These are phyloP conservation scores for Perdix hodgsoniae DNA, from an alignment of 2,797 vertebrate species.

Conservation along the genomic window DNA sequence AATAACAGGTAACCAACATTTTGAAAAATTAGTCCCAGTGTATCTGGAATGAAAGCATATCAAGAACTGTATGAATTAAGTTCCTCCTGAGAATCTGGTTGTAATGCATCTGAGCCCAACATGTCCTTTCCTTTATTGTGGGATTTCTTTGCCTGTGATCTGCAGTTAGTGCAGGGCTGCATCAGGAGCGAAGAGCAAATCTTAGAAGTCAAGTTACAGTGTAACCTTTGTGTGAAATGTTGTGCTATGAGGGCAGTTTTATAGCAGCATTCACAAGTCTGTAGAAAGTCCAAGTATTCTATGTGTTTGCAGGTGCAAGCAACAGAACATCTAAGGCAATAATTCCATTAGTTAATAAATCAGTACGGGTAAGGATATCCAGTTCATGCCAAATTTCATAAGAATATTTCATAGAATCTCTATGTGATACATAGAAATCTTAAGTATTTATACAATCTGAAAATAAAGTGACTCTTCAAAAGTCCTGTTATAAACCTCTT, in stretches of 20 bases:
- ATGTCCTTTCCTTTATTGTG: neutral
- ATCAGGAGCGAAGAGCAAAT: neutral
- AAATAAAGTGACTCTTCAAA: neutral
- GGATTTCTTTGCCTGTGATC: neutral
- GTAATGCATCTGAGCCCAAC: neutral
- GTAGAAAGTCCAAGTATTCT: constrained; percentile 13
- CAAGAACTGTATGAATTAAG: neutral
- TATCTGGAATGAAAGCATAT: neutral
- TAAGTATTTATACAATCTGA: neutral
- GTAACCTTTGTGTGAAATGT: neutral
- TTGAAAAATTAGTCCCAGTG: fast-evolving
- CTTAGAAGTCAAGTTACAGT: neutral
- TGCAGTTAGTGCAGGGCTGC: neutral
- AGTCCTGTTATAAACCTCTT: neutral
- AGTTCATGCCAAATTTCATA: neutral
- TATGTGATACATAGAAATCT: neutral
- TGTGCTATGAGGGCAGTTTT: neutral
- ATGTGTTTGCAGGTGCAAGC: neutral
- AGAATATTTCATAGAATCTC: neutral
- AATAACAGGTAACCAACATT: neutral
- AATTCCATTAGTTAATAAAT: constrained; percentile 21
- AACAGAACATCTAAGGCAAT: constrained; percentile 30
- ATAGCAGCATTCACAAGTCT: neutral
- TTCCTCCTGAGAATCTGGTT: neutral
- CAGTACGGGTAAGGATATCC: neutral